Evolutionary conservation across 2,888 invertebrate genomes (phyloP), one percentile per base, ranked within the genome.

Genomic region (Eilema depressum): DNA sequence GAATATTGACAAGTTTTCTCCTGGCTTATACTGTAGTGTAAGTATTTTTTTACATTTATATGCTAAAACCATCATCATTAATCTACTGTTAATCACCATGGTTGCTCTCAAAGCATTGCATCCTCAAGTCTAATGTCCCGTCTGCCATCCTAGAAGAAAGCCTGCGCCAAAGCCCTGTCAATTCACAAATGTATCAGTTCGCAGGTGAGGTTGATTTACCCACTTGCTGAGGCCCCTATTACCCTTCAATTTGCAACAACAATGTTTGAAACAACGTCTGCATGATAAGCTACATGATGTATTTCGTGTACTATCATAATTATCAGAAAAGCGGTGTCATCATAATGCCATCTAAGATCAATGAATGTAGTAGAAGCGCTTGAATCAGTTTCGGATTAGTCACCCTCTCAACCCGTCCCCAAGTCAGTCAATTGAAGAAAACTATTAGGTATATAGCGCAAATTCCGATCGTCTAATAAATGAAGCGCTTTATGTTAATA

Each of bases 1-100:
- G 75, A 5, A 30, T 91, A 61, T 79, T 91, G 71, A 74, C 83
- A 0, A 57, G 82, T 3, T 91, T 90, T 60, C 72, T 92, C 3
- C 70, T 82, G 2, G 71, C 81, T 12, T 93, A 93, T 73, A 70
- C 74, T n/a, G 65, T 76, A 63, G 90, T 91, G 92, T 92, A 82
- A 91, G 92, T 91, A 75, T 68, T 26, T 37, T 33, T 63, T 41
- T 26, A 59, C 10, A 14, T 5, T 5, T 14, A 28, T 67, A 20
- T 41, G 4, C 17, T 11, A 10, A 17, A 4, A 63, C 3, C n/a
- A 53, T 20, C 12, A 1, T 8, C 30, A 33, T 8, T 8, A 8
- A 4, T 1, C 8, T 1, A 33, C 1, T 1, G 10, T 33, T 33
- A 33, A 33, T 33, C 30, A 33, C 10, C 30, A 33, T 8, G 1